These are phyloP conservation scores for Blera fallax DNA, from an alignment of 2,888 invertebrate species.

Conservation along the genomic window DNA sequence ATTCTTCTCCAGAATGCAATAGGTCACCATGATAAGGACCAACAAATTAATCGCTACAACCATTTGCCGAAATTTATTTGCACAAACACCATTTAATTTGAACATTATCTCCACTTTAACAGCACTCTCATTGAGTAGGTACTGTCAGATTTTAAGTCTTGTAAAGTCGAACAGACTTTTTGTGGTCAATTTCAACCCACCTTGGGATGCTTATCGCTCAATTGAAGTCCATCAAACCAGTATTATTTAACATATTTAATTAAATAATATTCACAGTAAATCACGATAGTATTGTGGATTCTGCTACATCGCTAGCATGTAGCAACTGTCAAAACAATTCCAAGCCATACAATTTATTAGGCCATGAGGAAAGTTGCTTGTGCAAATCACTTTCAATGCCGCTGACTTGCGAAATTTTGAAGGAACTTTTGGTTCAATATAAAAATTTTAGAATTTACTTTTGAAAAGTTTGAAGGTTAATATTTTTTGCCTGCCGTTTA, in stretches of 20 bases:
- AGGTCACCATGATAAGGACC: neutral
- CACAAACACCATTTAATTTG: neutral
- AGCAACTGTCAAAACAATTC: constrained; percentile 13
- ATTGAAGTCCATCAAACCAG: no score
- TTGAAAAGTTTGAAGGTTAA: constrained; percentile 25
- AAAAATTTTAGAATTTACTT: constrained; percentile 6
- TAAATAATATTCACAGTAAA: neutral
- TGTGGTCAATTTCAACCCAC: neutral
- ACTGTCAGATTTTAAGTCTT: neutral
- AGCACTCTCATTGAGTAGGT: neutral
- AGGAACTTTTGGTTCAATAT: neutral
- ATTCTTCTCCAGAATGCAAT: neutral
- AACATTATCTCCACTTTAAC: neutral
- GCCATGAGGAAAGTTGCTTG: constrained; percentile 6
- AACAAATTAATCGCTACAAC: neutral
- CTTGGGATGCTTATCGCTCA: neutral
- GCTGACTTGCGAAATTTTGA: neutral
- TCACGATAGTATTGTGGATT: neutral
- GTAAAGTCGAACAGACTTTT: neutral
- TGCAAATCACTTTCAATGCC: constrained; percentile 23
- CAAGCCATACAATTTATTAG: neutral
- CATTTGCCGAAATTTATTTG: neutral
- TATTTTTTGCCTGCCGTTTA: neutral
- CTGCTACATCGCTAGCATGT: neutral
- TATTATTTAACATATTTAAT: neutral